phyloP scores from a whole-genome alignment of 1,140 invertebrate species.

The Anoplolepis gracilipes region DNA sequence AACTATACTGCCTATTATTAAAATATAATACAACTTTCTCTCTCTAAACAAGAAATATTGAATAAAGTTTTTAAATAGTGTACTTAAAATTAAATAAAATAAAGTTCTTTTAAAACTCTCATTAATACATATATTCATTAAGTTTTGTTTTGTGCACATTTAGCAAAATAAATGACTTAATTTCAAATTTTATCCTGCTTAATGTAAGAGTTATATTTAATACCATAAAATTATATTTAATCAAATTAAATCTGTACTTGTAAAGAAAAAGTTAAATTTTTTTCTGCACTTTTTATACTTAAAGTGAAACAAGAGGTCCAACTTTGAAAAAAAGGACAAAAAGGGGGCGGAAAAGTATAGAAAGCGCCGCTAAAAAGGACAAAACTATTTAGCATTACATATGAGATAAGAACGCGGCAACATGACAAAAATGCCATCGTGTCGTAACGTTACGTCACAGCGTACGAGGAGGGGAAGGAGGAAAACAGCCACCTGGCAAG shows the following conservation, averaged over 20 bases:
- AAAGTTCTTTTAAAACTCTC: neutral
- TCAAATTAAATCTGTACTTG: neutral
- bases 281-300: neutral
- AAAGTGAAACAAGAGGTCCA: neutral
- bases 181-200: neutral
- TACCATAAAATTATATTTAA: neutral
- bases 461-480: neutral
- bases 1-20: neutral
- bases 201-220: neutral
- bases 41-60: neutral
- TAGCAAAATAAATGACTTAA: neutral
- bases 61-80: neutral
- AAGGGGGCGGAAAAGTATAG: neutral
- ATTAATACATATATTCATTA: neutral
- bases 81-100: neutral
- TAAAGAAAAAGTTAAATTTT: neutral
- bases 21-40: neutral
- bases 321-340: neutral
- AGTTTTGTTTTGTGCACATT: neutral
- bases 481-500: constrained; percentile 10
- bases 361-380: constrained; percentile 8
- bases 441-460: constrained; percentile 24
- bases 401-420: neutral
- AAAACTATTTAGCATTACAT: neutral
- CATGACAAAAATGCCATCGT: neutral